phyloP scores from a whole-genome alignment of 2,113 vertebrate species.

The Manacus vitellinus region DNA sequence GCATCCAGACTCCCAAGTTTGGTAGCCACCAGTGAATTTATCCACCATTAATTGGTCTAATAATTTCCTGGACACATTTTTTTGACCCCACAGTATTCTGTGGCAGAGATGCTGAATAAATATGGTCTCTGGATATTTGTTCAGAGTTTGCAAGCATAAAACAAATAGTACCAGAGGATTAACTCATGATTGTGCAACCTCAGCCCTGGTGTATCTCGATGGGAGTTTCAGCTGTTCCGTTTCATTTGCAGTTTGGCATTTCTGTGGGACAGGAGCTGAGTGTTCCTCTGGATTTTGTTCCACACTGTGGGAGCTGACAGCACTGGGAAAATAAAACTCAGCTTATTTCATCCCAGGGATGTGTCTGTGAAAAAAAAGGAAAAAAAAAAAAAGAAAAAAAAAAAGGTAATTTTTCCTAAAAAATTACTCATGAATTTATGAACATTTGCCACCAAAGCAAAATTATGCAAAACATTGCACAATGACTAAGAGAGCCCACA shows the following conservation, averaged over 20 bases:
- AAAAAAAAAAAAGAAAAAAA: too few species aligned
- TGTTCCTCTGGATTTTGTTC: neutral
- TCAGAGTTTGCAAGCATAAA: slow-evolving; percentile 47
- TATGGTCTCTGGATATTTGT: neutral
- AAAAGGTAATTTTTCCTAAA: neutral
- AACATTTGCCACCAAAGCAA: neutral
- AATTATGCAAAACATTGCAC: neutral
- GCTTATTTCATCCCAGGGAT: accelerated
- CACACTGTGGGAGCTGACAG: neutral
- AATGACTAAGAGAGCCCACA: neutral
- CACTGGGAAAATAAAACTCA: neutral
- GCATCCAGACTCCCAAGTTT: neutral
- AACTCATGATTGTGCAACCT: slow-evolving; percentile 34
- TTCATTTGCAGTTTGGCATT: neutral
- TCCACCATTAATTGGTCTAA: neutral
- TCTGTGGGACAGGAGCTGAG: neutral
- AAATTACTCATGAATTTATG: neutral
- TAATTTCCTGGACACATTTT: neutral
- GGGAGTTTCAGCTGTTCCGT: neutral
- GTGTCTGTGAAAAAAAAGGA: neutral
- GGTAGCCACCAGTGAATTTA: neutral
- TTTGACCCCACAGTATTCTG: neutral
- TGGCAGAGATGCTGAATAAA: slow-evolving; percentile 7
- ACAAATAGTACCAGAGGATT: neutral
- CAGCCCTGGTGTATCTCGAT: neutral